Evolutionary conservation across 2,888 invertebrate species (phyloP).

Genomic region (Octodonta nipae): DNA sequence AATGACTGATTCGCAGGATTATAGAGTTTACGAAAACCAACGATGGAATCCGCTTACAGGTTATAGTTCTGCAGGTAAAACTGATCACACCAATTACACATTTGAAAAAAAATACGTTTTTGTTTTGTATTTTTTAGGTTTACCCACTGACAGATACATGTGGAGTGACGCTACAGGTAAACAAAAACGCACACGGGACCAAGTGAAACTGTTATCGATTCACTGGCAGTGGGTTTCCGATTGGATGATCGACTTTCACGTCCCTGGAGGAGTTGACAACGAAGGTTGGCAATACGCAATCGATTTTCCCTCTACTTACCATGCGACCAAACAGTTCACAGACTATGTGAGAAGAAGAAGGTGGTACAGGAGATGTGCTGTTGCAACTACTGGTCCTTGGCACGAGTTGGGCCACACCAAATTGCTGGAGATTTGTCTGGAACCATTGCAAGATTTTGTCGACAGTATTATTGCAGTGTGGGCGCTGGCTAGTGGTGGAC

Average conservation of each 20-base stretch:
- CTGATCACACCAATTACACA: too few species aligned
- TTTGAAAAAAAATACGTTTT: conserved; percentile 2
- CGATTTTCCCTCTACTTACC: conserved; percentile 79
- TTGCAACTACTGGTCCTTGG: conserved; percentile 81
- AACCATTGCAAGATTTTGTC: conserved; percentile 35
- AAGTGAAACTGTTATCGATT: conserved; percentile 68
- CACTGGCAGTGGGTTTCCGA: conserved; percentile 88
- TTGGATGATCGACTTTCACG: conserved; percentile 85
- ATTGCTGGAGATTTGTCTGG: conserved; percentile 58
- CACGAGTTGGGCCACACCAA: conserved; percentile 74
- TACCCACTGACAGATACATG: conserved; percentile 77
- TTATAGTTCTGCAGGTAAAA: conserved; percentile 55
- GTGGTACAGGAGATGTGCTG: conserved; percentile 48
- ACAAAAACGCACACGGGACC: conserved; percentile 71
- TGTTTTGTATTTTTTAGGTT: conserved; percentile 34
- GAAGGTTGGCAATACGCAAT: conserved; percentile 94
- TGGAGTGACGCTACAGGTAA: conserved; percentile 84
- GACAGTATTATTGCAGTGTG: conserved; percentile 52
- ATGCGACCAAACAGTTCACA: conserved; percentile 71
- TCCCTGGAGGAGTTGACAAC: conserved; percentile 76
- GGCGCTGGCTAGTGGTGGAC: conserved; percentile 77
- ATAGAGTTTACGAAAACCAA: conserved; percentile 87
- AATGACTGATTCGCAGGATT: conserved; percentile 75
- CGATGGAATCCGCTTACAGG: conserved; percentile 87
- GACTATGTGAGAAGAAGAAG: conserved; percentile 62